Percentiles rank a stretch among this genome's conserved stretches.
These are phyloP conservation scores for Caenorhabditis inopinata DNA, from an alignment of 1,140 invertebrate species.

Conservation along the genomic window DNA sequence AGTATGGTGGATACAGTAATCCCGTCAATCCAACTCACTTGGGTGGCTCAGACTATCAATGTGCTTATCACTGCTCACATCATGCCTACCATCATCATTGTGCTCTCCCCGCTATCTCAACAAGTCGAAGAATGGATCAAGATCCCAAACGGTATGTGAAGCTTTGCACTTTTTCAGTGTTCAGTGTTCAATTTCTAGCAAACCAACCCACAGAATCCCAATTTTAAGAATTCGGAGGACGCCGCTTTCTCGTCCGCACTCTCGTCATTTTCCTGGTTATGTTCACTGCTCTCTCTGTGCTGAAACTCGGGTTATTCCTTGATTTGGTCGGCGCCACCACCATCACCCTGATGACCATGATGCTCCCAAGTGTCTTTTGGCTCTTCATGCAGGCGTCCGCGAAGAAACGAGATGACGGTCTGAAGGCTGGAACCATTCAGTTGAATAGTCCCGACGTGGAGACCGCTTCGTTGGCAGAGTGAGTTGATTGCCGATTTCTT, in stretches of 20 bases:
- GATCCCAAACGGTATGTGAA: constrained; percentile 55
- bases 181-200: background rate
- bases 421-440: background rate
- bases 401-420: background rate
- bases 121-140: constrained; percentile 60
- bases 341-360: constrained; percentile 71
- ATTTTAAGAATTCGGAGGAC: constrained; percentile 77
- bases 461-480: constrained; percentile 35
- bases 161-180: background rate
- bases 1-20: constrained; percentile 44
- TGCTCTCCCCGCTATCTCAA: constrained; percentile 64
- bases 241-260: constrained; percentile 76
- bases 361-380: constrained; percentile 66
- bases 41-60: constrained; percentile 54
- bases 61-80: constrained; percentile 61
- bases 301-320: constrained; percentile 84
- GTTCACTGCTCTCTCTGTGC: constrained; percentile 79
- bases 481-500: background rate
- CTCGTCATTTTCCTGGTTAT: constrained; percentile 75
- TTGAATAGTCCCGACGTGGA: constrained; percentile 5
- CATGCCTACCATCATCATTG: constrained; percentile 59
- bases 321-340: constrained; percentile 82
- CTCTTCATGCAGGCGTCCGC: constrained; percentile 50
- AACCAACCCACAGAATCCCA: background rate
- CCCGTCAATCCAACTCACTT: constrained; percentile 43